Conservation (phyloP, 2,888 invertebrate species). For the Xylota sylvarum region DNA sequence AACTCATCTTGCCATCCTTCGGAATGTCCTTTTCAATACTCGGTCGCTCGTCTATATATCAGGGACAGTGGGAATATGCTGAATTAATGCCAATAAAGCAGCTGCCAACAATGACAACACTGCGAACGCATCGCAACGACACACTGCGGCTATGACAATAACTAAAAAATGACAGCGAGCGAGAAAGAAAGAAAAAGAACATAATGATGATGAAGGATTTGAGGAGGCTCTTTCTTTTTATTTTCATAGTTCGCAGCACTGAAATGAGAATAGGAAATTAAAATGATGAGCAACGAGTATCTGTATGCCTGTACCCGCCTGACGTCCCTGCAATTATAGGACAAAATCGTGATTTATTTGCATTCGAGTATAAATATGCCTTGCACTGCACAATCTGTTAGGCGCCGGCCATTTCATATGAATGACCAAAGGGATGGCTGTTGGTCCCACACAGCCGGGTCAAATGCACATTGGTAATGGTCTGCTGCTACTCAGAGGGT, state of each 20-base stretch:
- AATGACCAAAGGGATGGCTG: constrained; percentile 66
- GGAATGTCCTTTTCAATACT: constrained; percentile 70
- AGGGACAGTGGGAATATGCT: constrained; percentile 59
- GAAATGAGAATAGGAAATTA: constrained; percentile 64
- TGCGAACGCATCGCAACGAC: constrained; percentile 43
- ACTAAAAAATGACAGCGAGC: constrained; percentile 6
- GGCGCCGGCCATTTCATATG: constrained; percentile 60
- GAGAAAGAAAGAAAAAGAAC: neutral
- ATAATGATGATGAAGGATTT: constrained; percentile 5
- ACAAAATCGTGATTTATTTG: constrained; percentile 75
- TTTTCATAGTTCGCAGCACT: neutral
- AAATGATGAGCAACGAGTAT: constrained; percentile 69
- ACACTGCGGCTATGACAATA: constrained; percentile 46
- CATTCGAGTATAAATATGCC: constrained; percentile 53
- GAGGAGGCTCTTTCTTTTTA: neutral
- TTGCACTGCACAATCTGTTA: constrained; percentile 57
- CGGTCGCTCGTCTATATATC: constrained; percentile 24
- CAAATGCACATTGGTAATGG: constrained; percentile 60
- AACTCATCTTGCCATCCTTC: constrained; percentile 56
- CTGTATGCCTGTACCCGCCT: constrained; percentile 27
- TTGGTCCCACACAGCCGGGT: constrained; percentile 47
- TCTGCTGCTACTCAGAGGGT: constrained; percentile 56
- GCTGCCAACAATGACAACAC: constrained; percentile 67
- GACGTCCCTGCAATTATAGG: constrained; percentile 57
- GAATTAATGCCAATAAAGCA: constrained; percentile 72